Evolutionary conservation across 2,113 vertebrate species (phyloP).

Genomic region (Paracanthobrama guichenoti): DNA sequence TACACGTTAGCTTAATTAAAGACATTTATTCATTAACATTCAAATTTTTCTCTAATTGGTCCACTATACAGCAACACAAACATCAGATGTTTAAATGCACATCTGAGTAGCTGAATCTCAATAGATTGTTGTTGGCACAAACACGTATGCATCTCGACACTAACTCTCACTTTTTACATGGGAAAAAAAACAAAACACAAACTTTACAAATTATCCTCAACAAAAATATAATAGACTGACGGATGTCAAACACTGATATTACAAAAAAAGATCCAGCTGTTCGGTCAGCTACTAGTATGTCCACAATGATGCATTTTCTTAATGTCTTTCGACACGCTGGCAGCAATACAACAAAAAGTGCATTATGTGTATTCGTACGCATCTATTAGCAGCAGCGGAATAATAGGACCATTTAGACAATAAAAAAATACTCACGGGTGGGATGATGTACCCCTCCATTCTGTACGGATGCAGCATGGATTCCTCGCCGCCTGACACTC

Average conservation of each 20-base stretch:
- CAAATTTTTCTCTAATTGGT: background rate
- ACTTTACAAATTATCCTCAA: background rate
- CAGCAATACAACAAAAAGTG: background rate
- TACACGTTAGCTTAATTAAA: background rate
- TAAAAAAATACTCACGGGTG: slow-evolving; percentile 75
- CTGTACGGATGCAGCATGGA: slow-evolving; percentile 82
- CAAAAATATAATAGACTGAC: background rate
- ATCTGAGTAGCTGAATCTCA: background rate
- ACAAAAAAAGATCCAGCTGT: background rate
- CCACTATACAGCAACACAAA: background rate
- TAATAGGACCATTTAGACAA: background rate
- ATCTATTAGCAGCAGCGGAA: background rate
- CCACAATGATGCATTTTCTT: background rate
- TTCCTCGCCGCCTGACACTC: slow-evolving; percentile 67
- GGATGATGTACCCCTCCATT: slow-evolving; percentile 83
- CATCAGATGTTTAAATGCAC: background rate
- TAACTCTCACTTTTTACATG: background rate
- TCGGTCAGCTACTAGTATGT: background rate
- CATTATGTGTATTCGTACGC: background rate
- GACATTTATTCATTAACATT: background rate
- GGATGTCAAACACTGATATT: slow-evolving; percentile 11
- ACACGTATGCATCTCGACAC: background rate
- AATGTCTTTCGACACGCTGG: background rate
- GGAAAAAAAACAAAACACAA: background rate
- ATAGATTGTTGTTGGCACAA: background rate